Evolutionary conservation across 1,140 invertebrate species (phyloP).

Genomic region (Coelopa frigida): DNA sequence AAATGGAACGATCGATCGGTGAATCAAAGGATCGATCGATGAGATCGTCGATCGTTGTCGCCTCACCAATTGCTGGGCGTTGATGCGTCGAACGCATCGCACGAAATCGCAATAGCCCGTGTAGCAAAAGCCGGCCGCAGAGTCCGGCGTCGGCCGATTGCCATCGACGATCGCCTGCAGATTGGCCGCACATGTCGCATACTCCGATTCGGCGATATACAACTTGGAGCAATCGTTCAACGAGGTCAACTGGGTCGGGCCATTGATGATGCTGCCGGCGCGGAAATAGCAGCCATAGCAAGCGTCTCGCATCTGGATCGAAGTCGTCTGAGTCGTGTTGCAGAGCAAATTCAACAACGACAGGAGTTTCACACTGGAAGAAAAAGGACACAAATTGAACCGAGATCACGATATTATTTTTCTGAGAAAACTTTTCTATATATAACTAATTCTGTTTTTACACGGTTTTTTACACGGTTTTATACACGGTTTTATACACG

Average conservation of each 20-base stretch:
- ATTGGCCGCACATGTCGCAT: constrained; percentile 45
- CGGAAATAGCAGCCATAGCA: constrained; percentile 49
- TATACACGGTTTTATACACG: no score
- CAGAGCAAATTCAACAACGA: constrained; percentile 50
- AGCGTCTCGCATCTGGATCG: constrained; percentile 47
- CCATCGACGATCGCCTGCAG: constrained; percentile 32
- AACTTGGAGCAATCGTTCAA: constrained; percentile 46
- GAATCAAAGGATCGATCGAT: no score
- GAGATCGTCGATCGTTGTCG: no score
- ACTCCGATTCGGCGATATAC: constrained; percentile 47
- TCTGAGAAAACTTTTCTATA: no score
- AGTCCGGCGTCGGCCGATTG: constrained; percentile 8
- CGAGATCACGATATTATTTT: no score
- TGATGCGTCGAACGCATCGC: constrained; percentile 48
- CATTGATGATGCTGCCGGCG: constrained; percentile 44
- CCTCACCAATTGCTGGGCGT: constrained; percentile 50
- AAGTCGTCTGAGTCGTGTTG: constrained; percentile 48
- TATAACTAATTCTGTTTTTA: no score
- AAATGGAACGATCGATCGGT: no score
- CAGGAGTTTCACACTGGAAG: constrained; percentile 44
- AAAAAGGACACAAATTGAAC: no score
- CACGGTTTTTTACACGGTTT: no score
- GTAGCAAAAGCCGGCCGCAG: constrained; percentile 29
- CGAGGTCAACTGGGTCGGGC: constrained; percentile 45
- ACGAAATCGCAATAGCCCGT: constrained; percentile 53